A percentile compares a stretch with the other conserved stretches of the same genome.
Conservation (phyloP, 2,797 vertebrate genomes). For the Gallirallus australis region DNA sequence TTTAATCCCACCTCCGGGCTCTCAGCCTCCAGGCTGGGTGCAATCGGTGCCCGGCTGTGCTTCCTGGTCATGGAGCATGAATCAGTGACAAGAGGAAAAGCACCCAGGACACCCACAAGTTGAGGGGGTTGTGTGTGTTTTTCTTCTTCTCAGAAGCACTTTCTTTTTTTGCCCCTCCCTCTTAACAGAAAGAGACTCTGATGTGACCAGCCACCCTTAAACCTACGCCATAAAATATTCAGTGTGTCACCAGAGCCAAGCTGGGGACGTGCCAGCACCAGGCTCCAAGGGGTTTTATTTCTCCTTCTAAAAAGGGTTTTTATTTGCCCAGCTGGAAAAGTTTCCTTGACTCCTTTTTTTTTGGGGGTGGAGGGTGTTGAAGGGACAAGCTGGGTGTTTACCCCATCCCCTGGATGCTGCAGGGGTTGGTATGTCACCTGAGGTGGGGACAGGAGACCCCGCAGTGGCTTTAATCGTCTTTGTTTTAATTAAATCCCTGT, state of each 20-base stretch:
- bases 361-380: not conserved
- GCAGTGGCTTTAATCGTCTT: not conserved
- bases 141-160: not conserved
- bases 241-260: not conserved
- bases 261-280: not conserved
- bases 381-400: not conserved
- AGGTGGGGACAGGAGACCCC: not conserved
- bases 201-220: not conserved
- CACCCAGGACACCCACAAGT: not conserved
- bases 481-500: not conserved
- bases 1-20: constrained; percentile 29
- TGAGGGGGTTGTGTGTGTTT: too few relatives aligned
- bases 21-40: not conserved
- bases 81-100: not conserved
- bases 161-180: too few relatives aligned
- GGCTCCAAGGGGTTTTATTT: not conserved
- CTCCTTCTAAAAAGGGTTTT: not conserved
- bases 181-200: not conserved
- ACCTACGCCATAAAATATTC: constrained; percentile 11
- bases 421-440: not conserved
- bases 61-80: not conserved
- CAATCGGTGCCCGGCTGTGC: not conserved
- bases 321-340: not conserved
- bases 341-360: not conserved
- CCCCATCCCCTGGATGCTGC: not conserved